Conservation (phyloP, 2,888 invertebrate species). For the Eueremaeus valkanovi region DNA sequence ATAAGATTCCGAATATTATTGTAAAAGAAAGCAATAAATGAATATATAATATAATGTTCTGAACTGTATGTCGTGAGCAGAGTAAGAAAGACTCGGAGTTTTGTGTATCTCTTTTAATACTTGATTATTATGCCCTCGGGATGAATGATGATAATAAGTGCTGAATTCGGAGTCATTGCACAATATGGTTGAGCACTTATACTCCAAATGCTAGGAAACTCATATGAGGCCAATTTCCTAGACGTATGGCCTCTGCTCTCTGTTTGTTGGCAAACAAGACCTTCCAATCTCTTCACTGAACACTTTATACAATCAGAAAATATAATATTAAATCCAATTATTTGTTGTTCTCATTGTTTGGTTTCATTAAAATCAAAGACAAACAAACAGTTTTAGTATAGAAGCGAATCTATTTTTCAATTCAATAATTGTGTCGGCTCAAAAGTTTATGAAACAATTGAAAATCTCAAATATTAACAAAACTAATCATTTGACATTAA, state of each 20-base stretch:
- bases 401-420: too few species aligned
- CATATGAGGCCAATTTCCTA: conserved; percentile 1
- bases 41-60: too few species aligned
- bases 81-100: neutral
- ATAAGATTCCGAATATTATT: too few species aligned
- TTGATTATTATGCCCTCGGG: neutral
- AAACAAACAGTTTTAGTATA: too few species aligned
- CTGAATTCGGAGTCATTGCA: neutral
- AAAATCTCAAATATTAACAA: neutral
- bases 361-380: too few species aligned
- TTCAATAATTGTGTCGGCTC: neutral
- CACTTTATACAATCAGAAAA: too few species aligned
- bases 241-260: neutral
- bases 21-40: neutral
- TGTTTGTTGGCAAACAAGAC: neutral
- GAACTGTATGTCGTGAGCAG: neutral
- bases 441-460: neutral
- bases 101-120: neutral
- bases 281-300: too few species aligned
- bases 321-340: too few species aligned
- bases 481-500: neutral
- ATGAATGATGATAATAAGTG: neutral
- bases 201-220: neutral
- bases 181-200: neutral
- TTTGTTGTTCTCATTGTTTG: too few species aligned